Conservation (phyloP, 2,113 vertebrate species). For the Parotia lawesii region DNA sequence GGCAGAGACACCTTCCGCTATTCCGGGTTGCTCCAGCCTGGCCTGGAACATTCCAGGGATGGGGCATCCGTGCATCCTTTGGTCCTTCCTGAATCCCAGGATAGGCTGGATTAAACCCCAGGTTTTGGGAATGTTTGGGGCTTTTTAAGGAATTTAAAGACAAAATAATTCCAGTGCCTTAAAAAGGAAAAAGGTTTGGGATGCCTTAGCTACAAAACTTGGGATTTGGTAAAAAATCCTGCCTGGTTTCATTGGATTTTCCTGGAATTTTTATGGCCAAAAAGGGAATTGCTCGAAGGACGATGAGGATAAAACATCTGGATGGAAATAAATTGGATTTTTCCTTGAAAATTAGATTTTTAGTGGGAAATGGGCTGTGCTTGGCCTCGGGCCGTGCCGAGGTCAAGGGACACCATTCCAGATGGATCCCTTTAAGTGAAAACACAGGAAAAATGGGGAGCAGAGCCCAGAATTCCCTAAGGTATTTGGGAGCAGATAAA, state of each 20-base stretch:
- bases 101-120: background rate
- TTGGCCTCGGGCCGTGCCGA: accelerated
- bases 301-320: background rate
- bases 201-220: background rate
- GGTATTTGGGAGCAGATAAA: constrained; percentile 42
- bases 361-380: background rate
- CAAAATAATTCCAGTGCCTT: background rate
- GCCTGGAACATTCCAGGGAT: background rate
- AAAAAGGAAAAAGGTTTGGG: background rate
- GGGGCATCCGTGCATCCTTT: background rate
- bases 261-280: background rate
- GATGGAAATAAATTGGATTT: background rate
- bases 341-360: background rate
- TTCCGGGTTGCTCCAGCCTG: background rate
- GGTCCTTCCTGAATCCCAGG: background rate
- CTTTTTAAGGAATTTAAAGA: background rate
- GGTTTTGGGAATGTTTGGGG: background rate
- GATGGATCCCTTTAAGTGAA: constrained; percentile 17
- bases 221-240: background rate
- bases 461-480: constrained; percentile 21
- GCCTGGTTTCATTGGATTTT: accelerated
- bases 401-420: background rate
- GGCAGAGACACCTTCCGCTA: background rate
- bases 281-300: background rate
- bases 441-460: constrained; percentile 25